phyloP scores from a whole-genome alignment of 2,888 invertebrate genomes.

The Muscina levida region DNA sequence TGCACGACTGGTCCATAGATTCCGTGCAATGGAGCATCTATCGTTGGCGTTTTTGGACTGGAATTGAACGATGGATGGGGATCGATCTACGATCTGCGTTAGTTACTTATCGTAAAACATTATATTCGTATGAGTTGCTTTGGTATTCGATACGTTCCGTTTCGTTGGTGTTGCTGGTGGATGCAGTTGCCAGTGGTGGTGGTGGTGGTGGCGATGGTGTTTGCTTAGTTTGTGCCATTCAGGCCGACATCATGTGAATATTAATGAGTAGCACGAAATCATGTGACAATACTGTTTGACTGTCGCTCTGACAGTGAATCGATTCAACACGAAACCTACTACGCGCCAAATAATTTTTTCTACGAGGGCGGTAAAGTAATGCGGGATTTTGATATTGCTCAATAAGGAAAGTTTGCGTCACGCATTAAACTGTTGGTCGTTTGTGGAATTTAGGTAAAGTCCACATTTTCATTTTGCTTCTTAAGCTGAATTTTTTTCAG shows the following conservation, averaged over 20 bases:
- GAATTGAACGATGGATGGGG: constrained; percentile 16
- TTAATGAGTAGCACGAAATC: constrained; percentile 72
- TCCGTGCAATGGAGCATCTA: not conserved
- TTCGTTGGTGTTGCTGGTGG: no score
- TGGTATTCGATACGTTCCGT: constrained; percentile 14
- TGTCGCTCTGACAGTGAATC: constrained; percentile 47
- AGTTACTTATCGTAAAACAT: constrained; percentile 8
- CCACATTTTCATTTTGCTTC: no score
- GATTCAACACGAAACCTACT: constrained; percentile 1
- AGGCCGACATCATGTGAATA: constrained; percentile 75
- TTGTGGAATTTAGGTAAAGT: no score
- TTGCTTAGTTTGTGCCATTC: constrained; percentile 57
- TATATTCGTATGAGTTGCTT: constrained; percentile 20
- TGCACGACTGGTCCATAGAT: not conserved
- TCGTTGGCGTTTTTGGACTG: constrained; percentile 8
- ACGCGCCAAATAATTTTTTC: not conserved
- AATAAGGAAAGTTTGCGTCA: no score
- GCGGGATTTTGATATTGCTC: no score
- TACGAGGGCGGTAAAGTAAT: constrained; percentile 10
- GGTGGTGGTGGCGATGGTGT: constrained; percentile 46
- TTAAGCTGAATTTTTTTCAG: no score
- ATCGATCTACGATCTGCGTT: constrained; percentile 40
- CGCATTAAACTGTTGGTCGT: no score
- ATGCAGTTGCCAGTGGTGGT: not conserved
- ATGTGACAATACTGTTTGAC: constrained; percentile 67